Evolutionary conservation across 2,888 invertebrate species (phyloP), one percentile per base, ranked within the genome.

Genomic region (Thalpophila matura): DNA sequence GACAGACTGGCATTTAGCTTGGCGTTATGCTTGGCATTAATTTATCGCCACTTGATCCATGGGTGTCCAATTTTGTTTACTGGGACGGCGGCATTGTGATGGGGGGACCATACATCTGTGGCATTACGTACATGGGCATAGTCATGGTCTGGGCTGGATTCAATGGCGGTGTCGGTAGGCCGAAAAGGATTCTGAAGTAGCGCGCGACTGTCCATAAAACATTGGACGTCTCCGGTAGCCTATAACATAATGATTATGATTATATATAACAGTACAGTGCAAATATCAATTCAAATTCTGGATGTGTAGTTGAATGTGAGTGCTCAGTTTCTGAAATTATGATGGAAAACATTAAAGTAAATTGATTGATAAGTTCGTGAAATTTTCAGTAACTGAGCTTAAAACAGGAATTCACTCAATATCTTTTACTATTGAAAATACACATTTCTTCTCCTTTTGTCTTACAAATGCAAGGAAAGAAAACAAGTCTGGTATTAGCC

Each of bases 211-310:
- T 90, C 94, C 94, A 92, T 94, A 95, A 85, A 86, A 95, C 91
- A 95, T 95, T 91, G 95, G 94, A 89, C 93, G 95, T 91, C 94
- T 91, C 93, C 91, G 95, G 91, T 87, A 91, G 87, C 95, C 95
- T 95, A 81, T 82, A 89, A 87, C 87, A 91, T 82, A 89, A 88
- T 53, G 65, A 74, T 77, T 47, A 77, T 55, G 47, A 67, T 70
- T 74, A 72, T 55, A 72, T 64, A 63, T 71, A 49, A 71, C 43
- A 46, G 56, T 66, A 71, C 40, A 61, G 42, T 79, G 80, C 56
- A 76, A 77, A 80, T 82, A 77, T 79, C 80, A 81, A 83, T 65
- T 81, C 64, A 76, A 82, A 82, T 80, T 54, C 26, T 53, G 3
- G 6, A 20, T 22, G 1, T 22, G 1, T 6, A 10, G 3, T 37